These are phyloP conservation scores for Solea solea DNA, from an alignment of 2,113 vertebrate genomes.

Conservation along the genomic window DNA sequence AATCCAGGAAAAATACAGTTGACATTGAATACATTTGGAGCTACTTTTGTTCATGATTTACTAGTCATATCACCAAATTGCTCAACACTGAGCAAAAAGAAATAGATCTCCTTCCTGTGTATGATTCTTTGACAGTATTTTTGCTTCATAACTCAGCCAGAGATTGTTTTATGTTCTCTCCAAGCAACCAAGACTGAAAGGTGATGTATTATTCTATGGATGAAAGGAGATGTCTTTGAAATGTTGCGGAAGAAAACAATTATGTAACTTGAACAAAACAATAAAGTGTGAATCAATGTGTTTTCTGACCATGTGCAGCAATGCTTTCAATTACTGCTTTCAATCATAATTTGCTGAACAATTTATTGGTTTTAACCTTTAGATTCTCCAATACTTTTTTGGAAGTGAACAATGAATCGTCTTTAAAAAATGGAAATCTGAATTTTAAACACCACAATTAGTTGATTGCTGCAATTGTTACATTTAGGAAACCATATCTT, in stretches of 20 bases:
- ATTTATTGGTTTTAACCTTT: too few relatives aligned
- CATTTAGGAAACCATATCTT: too few relatives aligned
- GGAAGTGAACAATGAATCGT: too few relatives aligned
- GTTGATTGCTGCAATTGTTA: too few relatives aligned
- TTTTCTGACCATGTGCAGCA: neutral
- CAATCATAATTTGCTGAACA: too few relatives aligned
- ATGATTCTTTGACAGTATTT: constrained; percentile 2
- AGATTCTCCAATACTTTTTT: too few relatives aligned
- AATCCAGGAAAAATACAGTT: constrained; percentile 32
- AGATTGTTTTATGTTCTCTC: neutral
- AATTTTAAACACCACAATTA: too few relatives aligned
- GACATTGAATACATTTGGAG: constrained; percentile 39
- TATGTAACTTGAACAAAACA: too few relatives aligned
- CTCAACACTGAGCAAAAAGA: constrained; percentile 7
- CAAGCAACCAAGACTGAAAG: neutral
- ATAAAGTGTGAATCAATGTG: neutral
- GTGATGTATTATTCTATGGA: neutral
- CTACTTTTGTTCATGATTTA: constrained; percentile 19
- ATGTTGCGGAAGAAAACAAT: neutral
- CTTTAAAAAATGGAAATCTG: too few relatives aligned
- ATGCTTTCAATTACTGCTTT: too few relatives aligned
- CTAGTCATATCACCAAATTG: constrained; percentile 1
- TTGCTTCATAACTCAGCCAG: neutral
- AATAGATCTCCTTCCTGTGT: constrained; percentile 1
- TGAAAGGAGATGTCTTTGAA: neutral